phyloP scores from a whole-genome alignment of 2,888 invertebrate species.

The Apeira syringaria region DNA sequence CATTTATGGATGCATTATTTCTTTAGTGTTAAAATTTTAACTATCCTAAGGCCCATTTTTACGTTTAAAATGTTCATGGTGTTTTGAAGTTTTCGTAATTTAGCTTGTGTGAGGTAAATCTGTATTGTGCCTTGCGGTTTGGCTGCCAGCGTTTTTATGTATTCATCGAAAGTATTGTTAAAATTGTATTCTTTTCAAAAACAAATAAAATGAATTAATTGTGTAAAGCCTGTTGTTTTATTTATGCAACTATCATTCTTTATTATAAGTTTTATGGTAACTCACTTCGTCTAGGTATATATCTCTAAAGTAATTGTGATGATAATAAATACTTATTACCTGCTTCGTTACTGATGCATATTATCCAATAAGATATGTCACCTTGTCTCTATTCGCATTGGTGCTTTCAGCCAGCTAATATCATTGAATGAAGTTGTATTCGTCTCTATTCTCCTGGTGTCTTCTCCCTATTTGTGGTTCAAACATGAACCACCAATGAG shows the following conservation, averaged over 20 bases:
- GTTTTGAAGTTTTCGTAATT: conserved; percentile 31
- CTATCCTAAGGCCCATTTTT: conserved; percentile 27
- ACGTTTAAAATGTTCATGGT: conserved; percentile 27
- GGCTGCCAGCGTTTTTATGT: conserved; percentile 52
- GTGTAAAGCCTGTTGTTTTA: conserved; percentile 36
- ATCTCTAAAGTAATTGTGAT: too few species aligned
- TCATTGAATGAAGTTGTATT: too few species aligned
- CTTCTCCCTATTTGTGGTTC: too few species aligned
- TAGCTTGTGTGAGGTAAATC: conserved; percentile 41
- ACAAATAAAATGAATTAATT: conserved; percentile 75
- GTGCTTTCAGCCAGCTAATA: too few species aligned
- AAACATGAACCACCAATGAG: too few species aligned
- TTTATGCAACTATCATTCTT: not conserved
- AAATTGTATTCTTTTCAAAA: conserved; percentile 63
- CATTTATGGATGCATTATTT: conserved; percentile 31
- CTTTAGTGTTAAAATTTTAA: conserved; percentile 6
- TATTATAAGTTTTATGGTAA: too few species aligned
- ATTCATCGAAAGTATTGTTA: conserved; percentile 54
- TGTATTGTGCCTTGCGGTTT: conserved; percentile 56
- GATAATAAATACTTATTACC: too few species aligned
- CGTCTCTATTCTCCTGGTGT: too few species aligned
- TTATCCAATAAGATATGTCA: too few species aligned
- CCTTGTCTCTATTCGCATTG: too few species aligned
- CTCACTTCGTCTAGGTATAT: too few species aligned
- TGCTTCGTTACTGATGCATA: too few species aligned